Conservation (phyloP, 2,113 vertebrate genomes). For the Prolemur simus region DNA sequence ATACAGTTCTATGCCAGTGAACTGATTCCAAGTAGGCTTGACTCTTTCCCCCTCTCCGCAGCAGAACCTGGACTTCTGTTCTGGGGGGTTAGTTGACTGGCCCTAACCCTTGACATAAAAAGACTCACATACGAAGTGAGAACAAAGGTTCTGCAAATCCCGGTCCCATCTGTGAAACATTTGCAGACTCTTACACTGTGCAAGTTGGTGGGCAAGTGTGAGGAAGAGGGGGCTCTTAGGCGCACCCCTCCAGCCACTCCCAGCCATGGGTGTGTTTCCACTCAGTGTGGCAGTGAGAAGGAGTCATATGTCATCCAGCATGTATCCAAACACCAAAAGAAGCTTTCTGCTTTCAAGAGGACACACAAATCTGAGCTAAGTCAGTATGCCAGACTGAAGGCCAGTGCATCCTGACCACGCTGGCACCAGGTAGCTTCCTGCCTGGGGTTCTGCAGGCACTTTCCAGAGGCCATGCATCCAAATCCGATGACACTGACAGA, state of each 20-base stretch:
- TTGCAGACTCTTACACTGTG: background rate
- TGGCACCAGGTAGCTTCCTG: background rate
- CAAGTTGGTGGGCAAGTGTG: background rate
- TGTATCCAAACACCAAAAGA: background rate
- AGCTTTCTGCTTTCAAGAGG: slow-evolving; percentile 12
- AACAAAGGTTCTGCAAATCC: background rate
- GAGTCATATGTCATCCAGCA: background rate
- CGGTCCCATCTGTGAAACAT: background rate
- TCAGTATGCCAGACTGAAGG: background rate
- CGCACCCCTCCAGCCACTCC: background rate
- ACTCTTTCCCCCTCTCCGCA: slow-evolving; percentile 4
- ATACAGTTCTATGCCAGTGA: slow-evolving; percentile 61
- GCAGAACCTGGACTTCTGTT: slow-evolving; percentile 2
- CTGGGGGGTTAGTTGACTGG: background rate
- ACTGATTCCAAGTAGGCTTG: slow-evolving; percentile 63
- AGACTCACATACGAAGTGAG: background rate
- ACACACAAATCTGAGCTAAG: background rate
- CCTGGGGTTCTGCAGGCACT: background rate
- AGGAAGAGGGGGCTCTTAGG: background rate
- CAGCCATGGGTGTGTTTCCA: background rate
- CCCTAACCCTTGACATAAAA: slow-evolving; percentile 3
- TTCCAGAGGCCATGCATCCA: background rate
- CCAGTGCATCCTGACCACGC: background rate
- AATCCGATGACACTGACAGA: background rate
- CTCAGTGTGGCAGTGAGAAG: background rate